Evolutionary conservation across 2,797 vertebrate species (phyloP), one percentile per base, ranked within the genome.

Genomic region (Ptychobarbus kaznakovi): DNA sequence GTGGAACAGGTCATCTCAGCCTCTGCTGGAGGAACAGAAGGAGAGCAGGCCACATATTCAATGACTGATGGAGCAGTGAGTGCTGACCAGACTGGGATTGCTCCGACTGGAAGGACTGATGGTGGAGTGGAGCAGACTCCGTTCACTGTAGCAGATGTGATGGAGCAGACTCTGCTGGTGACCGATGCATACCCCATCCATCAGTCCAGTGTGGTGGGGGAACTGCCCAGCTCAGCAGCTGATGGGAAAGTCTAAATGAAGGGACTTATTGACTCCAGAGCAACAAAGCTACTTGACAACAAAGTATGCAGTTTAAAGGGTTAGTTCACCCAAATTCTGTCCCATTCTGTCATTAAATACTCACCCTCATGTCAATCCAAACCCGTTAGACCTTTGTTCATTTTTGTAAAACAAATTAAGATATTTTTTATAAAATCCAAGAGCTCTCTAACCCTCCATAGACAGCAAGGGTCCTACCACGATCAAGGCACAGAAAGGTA

Each of bases 81-180:
- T n/a, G 51, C 16, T 6, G 77, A 66, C 73, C 86, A 78, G 49
- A 22, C 79, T n/a, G 85, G 28, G 20, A 76, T 85, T 40, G 73
- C 75, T 6, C 46, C 77, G 0, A 80, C 46, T 0, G 87, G 81
- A 53, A 49, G 78, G 0, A 84, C 25, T 4, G 88, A 68, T 44
- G 73, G 12, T 3, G 80, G 35, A 49, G 81, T 46, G 3, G 86
- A 80, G 70, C 84, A 81, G 83, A 58, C 68, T 16, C 81, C 65
- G 13, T 94, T 94, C 86, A 89, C 88, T 0, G 92, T 92, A 83
- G 86, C 90, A 0, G 90, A 91, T 0, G 92, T 91, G 61, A 58
- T 94, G 89, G 92, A 93, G 85, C 90, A 91, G 82, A 91, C 91
- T 0, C 91, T 93, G 89, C 90, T 94, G 90, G 93, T 92, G 74